Base-by-base conservation (phyloP, 2,113 vertebrate species). In the Strigops habroptila region DNA sequence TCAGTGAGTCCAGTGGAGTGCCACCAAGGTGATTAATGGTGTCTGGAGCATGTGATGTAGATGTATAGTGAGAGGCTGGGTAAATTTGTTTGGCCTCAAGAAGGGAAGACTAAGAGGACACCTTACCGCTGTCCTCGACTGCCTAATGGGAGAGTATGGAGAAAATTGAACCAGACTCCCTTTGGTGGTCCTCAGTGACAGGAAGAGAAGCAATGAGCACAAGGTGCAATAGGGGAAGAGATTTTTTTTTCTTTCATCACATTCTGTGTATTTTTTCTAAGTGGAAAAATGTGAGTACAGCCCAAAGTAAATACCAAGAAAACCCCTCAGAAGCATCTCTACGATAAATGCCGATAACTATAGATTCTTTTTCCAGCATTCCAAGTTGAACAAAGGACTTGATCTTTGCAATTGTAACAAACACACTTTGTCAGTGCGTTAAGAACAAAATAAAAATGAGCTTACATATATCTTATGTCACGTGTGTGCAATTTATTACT, bases 361-460 rank as follows among this genome's bases (percentile, higher is more conserved):
- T 13, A 52, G 4, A 23, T 65, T 5, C 9, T 62, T 18, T 63
- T 82, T 6, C 24, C 15, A 53, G 24, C 17, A 10, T 55, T 82
- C 19, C 0, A 0, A 71, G 14, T 35, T 2, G 3, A 73, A 60
- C 3, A 74, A 69, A 12, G 5, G 8, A 57, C 14, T 68, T 83
- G 15, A 68, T 63, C 14, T 75, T 63, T 51, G 27, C 2, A 21
- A 41, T 6, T 57, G 33, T 53, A 77, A 37, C 8, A 59, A 74
- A 43, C 17, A 43, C 10, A 51, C 1, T 0, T 44, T 49, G 10
- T 41, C 28, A 80, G 6, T 41, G 4, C 8, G 11, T 37, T 65
- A 74, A 79, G 33, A 55, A 46, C 5, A 84, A 90, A 67, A 60
- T 41, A 31, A 86, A 68, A 52, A 18, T 2, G 1, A 60, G 7